Base-by-base conservation (phyloP, 1,140 invertebrate genomes). In the Hyles vespertilio region DNA sequence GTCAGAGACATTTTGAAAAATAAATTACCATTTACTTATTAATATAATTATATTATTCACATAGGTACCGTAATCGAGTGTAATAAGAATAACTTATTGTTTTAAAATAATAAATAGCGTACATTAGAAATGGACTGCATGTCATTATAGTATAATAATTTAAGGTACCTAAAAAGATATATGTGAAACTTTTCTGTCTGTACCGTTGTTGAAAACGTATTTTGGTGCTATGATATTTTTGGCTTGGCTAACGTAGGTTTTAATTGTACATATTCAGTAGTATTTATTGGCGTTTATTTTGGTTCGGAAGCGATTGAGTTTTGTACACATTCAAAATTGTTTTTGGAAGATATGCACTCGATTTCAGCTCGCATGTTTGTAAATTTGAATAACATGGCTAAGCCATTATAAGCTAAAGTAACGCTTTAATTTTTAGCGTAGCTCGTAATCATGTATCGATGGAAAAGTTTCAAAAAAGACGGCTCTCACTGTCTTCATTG, bases 161-260 rank as follows among this genome's bases (percentile, higher is more conserved):
- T 63, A 63, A 60, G 63, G 57, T 69, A 63, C 60, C 61, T 61
- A 54, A 12, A 49, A 59, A 47, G 11, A 58, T 59, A 60, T 36
- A 33, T 58, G 47, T 74, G 85, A 85, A 88, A 88, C 83, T 88
- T 88, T 88, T 88, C 83, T 86, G 69, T 86, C 82, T 74, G 70
- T 81, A 77, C 75, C 46, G 34, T 74, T 79, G 63, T 81, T 78
- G 51, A 69, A 72, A 74, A 80, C 67, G 74, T 77, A 69, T 82
- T 85, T 86, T 88, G 82, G 81, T 88, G 83, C 81, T 88, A 86
- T 76, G 72, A 86, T 86, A 65, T 77, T 84, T 81, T 88, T 81
- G 82, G 83, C 83, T 86, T 86, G 85, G 82, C 85, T 85, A 85
- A 88, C 72, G 67, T 87, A 86, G 81, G 72, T 10, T 72, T 86